phyloP scores from a whole-genome alignment of 2,888 invertebrate species.

The Chrysotoxum bicinctum region DNA sequence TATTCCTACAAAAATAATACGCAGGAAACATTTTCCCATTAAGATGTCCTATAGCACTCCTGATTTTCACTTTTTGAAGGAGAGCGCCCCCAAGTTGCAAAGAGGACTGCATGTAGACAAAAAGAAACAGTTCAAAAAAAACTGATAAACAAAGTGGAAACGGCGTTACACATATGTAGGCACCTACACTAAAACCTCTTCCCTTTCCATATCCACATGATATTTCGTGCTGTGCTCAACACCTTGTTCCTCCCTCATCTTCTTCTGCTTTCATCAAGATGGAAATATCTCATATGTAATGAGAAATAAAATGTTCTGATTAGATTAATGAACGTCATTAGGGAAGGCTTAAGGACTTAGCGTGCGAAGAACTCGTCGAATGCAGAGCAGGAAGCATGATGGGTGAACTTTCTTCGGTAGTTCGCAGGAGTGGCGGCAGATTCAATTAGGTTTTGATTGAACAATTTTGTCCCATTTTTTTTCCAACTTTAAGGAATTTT shows the following conservation, averaged over 20 bases:
- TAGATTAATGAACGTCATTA: conserved; percentile 65
- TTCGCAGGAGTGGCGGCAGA: not conserved
- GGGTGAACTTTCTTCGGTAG: not conserved
- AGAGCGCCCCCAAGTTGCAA: not conserved
- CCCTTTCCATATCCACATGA: not conserved
- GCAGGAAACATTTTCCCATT: conserved; percentile 60
- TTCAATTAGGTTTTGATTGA: conserved; percentile 64
- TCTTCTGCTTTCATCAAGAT: not conserved
- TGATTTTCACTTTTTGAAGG: not conserved
- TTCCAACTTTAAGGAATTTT: not conserved
- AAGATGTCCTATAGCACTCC: conserved; percentile 17
- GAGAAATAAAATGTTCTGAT: conserved; percentile 58
- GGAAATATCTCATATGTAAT: conserved; percentile 55
- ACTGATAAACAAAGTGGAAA: conserved; percentile 56
- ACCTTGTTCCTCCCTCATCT: not conserved
- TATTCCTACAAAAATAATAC: not conserved
- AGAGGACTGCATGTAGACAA: not conserved
- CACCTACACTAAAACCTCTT: conserved; percentile 1
- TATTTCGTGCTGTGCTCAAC: not conserved
- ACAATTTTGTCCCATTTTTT: conserved; percentile 5
- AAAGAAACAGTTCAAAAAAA: conserved; percentile 33
- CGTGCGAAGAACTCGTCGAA: not conserved
- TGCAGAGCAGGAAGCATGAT: not conserved
- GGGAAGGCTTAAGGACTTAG: conserved; percentile 10
- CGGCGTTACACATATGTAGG: not conserved